Evolutionary conservation across 2,888 invertebrate species (phyloP).

Genomic region (Tubulanus polymorphus): DNA sequence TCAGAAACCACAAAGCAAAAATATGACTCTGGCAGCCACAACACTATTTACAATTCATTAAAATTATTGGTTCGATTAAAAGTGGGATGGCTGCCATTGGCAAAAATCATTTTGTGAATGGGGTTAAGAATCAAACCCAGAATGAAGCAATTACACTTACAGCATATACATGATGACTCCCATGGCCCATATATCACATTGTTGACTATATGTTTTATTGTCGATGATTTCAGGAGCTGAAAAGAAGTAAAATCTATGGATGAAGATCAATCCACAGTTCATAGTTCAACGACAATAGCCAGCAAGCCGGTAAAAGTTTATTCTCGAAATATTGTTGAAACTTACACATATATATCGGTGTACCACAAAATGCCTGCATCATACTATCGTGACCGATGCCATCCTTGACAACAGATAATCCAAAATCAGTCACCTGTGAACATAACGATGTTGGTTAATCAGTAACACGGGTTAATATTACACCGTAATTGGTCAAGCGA

Average conservation of each 20-base stretch:
- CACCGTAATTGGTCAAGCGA: neutral
- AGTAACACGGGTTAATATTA: too few species aligned
- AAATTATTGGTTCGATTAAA: too few species aligned
- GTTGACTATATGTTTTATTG: slow-evolving; percentile 59
- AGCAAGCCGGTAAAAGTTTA: neutral
- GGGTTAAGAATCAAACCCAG: too few species aligned
- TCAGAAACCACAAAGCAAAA: too few species aligned
- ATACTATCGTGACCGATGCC: slow-evolving; percentile 58
- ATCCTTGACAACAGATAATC: slow-evolving; percentile 58
- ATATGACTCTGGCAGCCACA: too few species aligned
- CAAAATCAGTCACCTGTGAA: slow-evolving; percentile 60
- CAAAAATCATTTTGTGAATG: too few species aligned
- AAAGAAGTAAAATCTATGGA: slow-evolving; percentile 12
- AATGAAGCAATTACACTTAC: slow-evolving; percentile 35
- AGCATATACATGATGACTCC: slow-evolving; percentile 60
- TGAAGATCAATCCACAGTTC: neutral
- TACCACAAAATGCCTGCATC: slow-evolving; percentile 61
- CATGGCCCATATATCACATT: slow-evolving; percentile 62
- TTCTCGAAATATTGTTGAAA: neutral
- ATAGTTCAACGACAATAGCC: neutral
- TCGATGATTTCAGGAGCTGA: slow-evolving; percentile 61
- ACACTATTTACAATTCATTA: too few species aligned
- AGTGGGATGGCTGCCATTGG: too few species aligned
- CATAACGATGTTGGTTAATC: neutral
- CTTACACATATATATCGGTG: slow-evolving; percentile 60